Evolutionary conservation across 2,888 invertebrate species (phyloP), one percentile per base, ranked within the genome.

Genomic region (Pyrrhosoma nymphula): DNA sequence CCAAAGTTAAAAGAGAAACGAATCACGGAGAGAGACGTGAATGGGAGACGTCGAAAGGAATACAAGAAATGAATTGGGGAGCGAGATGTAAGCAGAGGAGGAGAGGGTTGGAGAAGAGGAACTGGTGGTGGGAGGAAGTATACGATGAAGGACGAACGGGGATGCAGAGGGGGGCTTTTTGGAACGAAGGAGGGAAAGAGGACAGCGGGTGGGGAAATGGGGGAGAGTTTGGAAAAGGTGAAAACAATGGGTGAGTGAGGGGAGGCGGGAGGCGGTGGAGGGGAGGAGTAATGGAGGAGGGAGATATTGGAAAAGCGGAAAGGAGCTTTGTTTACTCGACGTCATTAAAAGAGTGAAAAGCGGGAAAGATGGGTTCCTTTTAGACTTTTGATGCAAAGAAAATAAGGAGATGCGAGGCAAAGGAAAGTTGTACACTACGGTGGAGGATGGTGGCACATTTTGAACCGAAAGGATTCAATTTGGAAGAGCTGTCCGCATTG

Each of bases 291-390:
- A 69, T n/a, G 35, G 60, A n/a, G 60, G 91, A 91, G 23, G 91
- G 18, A 91, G 60, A 91, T 60, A 91, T 91, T 60, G 60, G 63
- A 93, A 93, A 69, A 47, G 69, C 63, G 69, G 69, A 93, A 93
- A 93, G 47, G 93, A 82, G 69, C 69, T 69, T 69, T 69, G 93
- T 93, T 93, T 93, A 75, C 63, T 26, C 69, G 47, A 60, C 47
- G 55, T 69, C 93, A 93, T 93, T 93, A 93, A 69, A 26, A 47
- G 47, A 47, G 75, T 69, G 93, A 93, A 93, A 63, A 93, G 69
- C 35, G 47, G 26, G 69, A 20, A 47, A n/a, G 60, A 91, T 35
- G 8, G 47, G 18, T 47, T 93, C 75, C 23, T 69, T 93, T 69
- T 47, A 63, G 39, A 69, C 69, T 69, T 39, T 69, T 47, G 69